These are phyloP conservation scores for Excalfactoria chinensis DNA, from an alignment of 2,113 vertebrate genomes.

Conservation along the genomic window DNA sequence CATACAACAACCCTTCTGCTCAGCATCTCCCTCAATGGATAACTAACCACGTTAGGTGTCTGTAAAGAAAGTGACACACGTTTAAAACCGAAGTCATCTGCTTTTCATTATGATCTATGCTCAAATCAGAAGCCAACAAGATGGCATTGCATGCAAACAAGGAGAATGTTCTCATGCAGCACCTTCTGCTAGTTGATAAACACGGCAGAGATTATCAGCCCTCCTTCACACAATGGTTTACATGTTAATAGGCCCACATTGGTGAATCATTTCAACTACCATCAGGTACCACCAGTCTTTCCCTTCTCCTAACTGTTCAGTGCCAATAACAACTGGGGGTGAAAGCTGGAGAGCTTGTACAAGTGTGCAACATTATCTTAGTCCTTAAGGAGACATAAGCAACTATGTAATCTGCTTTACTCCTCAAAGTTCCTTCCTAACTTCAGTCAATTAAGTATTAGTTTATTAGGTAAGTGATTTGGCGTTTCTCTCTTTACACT, in stretches of 20 bases:
- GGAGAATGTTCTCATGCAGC: not conserved
- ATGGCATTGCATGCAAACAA: not conserved
- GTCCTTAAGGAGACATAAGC: not conserved
- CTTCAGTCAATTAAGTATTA: not conserved
- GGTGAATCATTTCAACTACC: not conserved
- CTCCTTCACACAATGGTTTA: not conserved
- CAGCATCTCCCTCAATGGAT: not conserved
- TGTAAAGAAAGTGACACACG: not conserved
- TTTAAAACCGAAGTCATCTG: not conserved
- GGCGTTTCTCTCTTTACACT: not conserved
- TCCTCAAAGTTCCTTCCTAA: not conserved
- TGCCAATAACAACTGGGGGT: not conserved
- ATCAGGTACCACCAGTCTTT: not conserved
- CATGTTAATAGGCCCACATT: not conserved
- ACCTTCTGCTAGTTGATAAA: conserved; percentile 34
- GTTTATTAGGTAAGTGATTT: not conserved
- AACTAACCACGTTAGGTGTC: not conserved
- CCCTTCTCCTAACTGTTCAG: not conserved
- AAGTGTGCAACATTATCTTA: not conserved
- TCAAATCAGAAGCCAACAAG: not conserved
- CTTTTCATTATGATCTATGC: not conserved
- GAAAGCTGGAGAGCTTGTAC: not conserved
- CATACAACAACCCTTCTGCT: not conserved
- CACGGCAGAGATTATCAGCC: not conserved
- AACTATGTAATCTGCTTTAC: not conserved